A percentile compares a stretch with the other conserved stretches of the same genome.
phyloP scores from a whole-genome alignment of 2,888 invertebrate genomes.

The Dynastes grantii region DNA sequence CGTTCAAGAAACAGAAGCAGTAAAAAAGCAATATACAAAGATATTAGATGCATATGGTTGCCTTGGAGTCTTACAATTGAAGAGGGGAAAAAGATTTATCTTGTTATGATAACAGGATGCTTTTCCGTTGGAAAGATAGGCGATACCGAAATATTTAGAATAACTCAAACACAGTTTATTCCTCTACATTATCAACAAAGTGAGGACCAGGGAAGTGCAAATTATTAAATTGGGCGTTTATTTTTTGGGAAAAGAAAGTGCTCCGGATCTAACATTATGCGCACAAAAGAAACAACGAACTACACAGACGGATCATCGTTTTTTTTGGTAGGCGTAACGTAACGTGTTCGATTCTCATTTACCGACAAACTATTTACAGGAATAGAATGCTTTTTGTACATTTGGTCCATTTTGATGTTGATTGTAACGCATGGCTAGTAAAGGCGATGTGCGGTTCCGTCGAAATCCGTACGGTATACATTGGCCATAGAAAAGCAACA shows the following conservation, averaged over 20 bases:
- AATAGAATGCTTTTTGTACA: slow-evolving; percentile 97
- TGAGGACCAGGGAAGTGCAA: slow-evolving; percentile 81
- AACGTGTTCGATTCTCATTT: background rate
- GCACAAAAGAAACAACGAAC: slow-evolving; percentile 91
- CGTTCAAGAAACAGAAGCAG: slow-evolving; percentile 89
- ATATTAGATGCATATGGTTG: slow-evolving; percentile 96
- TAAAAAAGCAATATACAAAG: slow-evolving; percentile 92
- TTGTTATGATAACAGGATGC: slow-evolving; percentile 96
- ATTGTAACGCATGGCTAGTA: slow-evolving; percentile 92
- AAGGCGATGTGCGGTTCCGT: slow-evolving; percentile 98
- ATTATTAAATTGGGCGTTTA: slow-evolving; percentile 90
- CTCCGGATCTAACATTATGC: slow-evolving; percentile 90
- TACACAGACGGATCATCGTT: slow-evolving; percentile 90
- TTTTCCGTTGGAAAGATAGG: slow-evolving; percentile 97
- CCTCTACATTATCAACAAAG: slow-evolving; percentile 85
- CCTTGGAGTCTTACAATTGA: slow-evolving; percentile 92
- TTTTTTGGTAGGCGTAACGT: slow-evolving; percentile 85
- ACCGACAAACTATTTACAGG: slow-evolving; percentile 70
- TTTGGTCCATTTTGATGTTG: slow-evolving; percentile 91
- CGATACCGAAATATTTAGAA: slow-evolving; percentile 94
- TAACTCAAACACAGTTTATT: slow-evolving; percentile 93
- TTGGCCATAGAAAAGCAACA: slow-evolving; percentile 93
- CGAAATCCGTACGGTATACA: slow-evolving; percentile 98
- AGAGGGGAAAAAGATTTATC: too few species aligned
- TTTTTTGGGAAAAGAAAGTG: too few species aligned